phyloP scores from a whole-genome alignment of 1,140 invertebrate species.

The honey bee (Apis mellifera) region DNA sequence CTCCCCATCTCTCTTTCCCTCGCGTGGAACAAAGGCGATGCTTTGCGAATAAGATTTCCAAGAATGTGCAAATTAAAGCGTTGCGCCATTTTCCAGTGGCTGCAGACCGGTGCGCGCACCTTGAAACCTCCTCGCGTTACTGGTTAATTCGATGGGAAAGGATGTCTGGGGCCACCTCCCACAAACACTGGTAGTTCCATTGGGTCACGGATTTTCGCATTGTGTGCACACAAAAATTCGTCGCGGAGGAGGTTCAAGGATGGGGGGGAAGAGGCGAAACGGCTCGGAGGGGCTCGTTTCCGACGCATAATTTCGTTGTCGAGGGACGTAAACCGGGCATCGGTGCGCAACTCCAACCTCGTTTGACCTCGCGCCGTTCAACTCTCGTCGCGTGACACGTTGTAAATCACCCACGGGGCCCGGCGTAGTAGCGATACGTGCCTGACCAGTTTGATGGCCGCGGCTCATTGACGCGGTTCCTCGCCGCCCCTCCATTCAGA shows the following conservation, averaged over 20 bases:
- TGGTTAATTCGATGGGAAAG: slow-evolving; percentile 12
- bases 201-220: not conserved
- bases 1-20: no score
- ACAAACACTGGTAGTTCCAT: not conserved
- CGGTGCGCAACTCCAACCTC: slow-evolving; percentile 16
- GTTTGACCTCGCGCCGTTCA: slow-evolving; percentile 65
- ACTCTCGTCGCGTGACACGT: slow-evolving; percentile 72
- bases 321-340: slow-evolving; percentile 36
- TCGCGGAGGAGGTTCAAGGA: slow-evolving; percentile 20
- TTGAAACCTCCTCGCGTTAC: not conserved
- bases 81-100: slow-evolving; percentile 18
- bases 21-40: no score
- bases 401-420: slow-evolving; percentile 72
- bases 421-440: slow-evolving; percentile 70
- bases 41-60: not conserved
- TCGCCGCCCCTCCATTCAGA: slow-evolving; percentile 73
- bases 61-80: slow-evolving; percentile 21
- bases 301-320: slow-evolving; percentile 50
- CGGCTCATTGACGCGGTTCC: slow-evolving; percentile 75
- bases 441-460: slow-evolving; percentile 75
- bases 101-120: not conserved
- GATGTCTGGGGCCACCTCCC: slow-evolving; percentile 11
- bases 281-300: slow-evolving; percentile 16
- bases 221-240: not conserved
- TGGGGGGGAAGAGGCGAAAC: not conserved